These are phyloP conservation scores for Heliconius sara DNA, from an alignment of 2,888 invertebrate genomes.

Conservation along the genomic window DNA sequence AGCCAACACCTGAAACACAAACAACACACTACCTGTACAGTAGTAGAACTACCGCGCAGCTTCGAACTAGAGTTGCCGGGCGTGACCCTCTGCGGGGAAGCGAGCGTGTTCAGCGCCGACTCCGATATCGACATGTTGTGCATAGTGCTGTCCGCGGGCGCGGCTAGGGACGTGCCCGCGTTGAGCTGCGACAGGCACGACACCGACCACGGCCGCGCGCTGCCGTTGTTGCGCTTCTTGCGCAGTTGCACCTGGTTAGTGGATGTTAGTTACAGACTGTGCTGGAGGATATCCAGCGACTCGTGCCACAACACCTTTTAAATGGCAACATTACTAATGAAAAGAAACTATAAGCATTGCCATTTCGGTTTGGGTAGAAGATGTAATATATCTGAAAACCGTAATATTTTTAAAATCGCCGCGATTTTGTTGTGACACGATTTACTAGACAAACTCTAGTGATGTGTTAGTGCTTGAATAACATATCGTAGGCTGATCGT, in stretches of 20 bases:
- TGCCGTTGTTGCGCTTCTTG: slow-evolving; percentile 82
- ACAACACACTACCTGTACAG: slow-evolving; percentile 70
- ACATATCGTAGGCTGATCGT: not conserved
- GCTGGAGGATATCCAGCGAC: not conserved
- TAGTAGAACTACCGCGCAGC: slow-evolving; percentile 77
- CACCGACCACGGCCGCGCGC: slow-evolving; percentile 93
- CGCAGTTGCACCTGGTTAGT: slow-evolving; percentile 85
- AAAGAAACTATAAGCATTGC: too few relatives aligned
- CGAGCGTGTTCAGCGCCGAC: slow-evolving; percentile 91
- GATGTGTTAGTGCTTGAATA: slow-evolving; percentile 4
- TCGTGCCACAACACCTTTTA: not conserved
- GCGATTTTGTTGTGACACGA: not conserved
- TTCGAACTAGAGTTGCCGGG: slow-evolving; percentile 75
- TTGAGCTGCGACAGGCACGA: slow-evolving; percentile 91
- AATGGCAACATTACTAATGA: not conserved
- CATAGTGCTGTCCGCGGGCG: slow-evolving; percentile 70
- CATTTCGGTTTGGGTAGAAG: too few relatives aligned
- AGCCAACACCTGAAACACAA: not conserved
- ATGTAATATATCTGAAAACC: too few relatives aligned
- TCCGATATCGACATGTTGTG: slow-evolving; percentile 93
- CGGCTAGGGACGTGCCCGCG: slow-evolving; percentile 74
- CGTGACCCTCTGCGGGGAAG: slow-evolving; percentile 78
- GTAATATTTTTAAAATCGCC: too few relatives aligned
- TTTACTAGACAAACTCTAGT: not conserved
- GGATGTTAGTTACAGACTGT: slow-evolving; percentile 41